Conservation (phyloP, 2,113 vertebrate genomes). For the Xyrauchen texanus region DNA sequence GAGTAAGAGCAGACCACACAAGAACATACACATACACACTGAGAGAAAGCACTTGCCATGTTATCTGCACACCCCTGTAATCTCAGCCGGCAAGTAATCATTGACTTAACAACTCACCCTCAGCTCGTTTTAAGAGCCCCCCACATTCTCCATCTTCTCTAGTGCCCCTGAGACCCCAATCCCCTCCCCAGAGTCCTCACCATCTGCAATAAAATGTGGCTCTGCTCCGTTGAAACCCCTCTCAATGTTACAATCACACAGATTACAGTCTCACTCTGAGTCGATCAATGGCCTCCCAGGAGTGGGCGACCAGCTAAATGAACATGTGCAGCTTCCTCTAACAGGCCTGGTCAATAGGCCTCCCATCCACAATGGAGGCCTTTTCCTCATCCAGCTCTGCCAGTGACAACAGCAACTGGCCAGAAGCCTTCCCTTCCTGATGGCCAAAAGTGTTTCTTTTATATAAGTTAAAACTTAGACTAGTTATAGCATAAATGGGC, state of each 20-base stretch:
- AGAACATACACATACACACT: background rate
- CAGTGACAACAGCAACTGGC: background rate
- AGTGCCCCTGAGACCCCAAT: conserved; percentile 35
- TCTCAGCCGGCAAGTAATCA: conserved; percentile 55
- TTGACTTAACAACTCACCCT: conserved; percentile 54
- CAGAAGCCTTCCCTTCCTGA: too few species aligned
- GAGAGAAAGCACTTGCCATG: conserved; percentile 35
- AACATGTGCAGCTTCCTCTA: conserved; percentile 52
- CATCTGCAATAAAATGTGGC: conserved; percentile 41
- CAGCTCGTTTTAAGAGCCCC: conserved; percentile 45
- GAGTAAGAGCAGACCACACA: background rate
- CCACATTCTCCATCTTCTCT: conserved; percentile 38
- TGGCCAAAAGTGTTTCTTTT: too few species aligned
- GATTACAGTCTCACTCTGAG: conserved; percentile 50
- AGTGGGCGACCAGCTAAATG: conserved; percentile 48
- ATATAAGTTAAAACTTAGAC: too few species aligned
- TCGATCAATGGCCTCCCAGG: conserved; percentile 54
- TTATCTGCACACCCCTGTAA: conserved; percentile 53
- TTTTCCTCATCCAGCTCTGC: background rate
- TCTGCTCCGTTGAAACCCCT: conserved; percentile 6
- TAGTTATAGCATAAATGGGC: too few species aligned
- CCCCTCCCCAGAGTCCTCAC: conserved; percentile 28
- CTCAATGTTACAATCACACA: conserved; percentile 42
- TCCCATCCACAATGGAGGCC: conserved; percentile 20
- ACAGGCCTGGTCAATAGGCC: conserved; percentile 51